Conservation (phyloP, 2,113 vertebrate genomes). For the Pristiophorus japonicus region DNA sequence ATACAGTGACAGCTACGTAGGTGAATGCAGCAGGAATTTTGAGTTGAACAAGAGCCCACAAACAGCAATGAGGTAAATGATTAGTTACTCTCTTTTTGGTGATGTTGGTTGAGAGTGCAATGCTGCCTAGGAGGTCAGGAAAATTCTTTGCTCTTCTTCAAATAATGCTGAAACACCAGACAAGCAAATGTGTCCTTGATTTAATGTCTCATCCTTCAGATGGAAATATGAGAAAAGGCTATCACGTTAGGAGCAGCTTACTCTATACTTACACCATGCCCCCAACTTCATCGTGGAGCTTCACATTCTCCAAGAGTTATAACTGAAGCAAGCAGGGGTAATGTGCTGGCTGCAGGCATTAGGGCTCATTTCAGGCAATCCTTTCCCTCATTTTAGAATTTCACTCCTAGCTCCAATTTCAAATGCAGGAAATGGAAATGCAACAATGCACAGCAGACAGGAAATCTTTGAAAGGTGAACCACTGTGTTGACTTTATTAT, state of each 20-base stretch:
- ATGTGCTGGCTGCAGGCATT: background rate
- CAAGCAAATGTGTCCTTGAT: background rate
- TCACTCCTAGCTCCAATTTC: background rate
- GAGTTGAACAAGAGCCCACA: background rate
- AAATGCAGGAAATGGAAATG: background rate
- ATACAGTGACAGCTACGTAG: background rate
- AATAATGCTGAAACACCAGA: background rate
- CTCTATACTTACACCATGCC: background rate
- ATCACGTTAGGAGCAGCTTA: background rate
- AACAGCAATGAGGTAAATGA: background rate
- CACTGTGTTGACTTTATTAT: background rate
- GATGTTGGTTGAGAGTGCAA: background rate
- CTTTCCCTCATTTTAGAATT: background rate
- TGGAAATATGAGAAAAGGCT: background rate
- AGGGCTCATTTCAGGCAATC: background rate
- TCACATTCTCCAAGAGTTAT: background rate
- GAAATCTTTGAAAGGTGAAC: slow-evolving; percentile 17
- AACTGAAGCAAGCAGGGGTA: background rate
- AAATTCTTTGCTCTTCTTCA: background rate
- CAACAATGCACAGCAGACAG: background rate
- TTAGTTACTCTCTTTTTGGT: background rate
- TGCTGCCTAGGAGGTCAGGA: background rate
- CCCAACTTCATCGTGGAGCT: background rate
- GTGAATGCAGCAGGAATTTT: background rate
- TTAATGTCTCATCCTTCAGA: too few relatives aligned